These are phyloP conservation scores for Plebejus melissa DNA, from an alignment of 2,888 invertebrate species.

Conservation along the genomic window DNA sequence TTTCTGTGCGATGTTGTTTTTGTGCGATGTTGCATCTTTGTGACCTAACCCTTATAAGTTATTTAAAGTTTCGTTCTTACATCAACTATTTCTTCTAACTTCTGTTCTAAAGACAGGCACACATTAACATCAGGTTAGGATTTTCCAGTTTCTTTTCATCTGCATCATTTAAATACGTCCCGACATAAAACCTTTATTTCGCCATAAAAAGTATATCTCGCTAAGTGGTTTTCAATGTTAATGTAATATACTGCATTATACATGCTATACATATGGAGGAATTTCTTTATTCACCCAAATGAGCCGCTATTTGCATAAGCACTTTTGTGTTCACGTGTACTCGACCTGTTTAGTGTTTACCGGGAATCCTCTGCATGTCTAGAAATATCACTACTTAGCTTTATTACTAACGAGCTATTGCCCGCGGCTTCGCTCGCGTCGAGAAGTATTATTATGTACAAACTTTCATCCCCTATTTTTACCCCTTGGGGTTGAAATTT, in stretches of 20 bases:
- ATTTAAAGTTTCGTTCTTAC: neutral
- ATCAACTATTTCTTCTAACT: neutral
- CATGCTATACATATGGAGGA: slow-evolving; percentile 32
- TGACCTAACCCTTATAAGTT: too few relatives aligned
- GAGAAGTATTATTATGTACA: too few relatives aligned
- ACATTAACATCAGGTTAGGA: neutral
- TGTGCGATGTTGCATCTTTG: too few relatives aligned
- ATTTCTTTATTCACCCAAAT: slow-evolving; percentile 32
- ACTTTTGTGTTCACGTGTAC: slow-evolving; percentile 36
- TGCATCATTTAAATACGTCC: neutral
- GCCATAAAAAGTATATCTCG: neutral
- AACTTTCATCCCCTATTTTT: too few relatives aligned
- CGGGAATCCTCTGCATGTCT: slow-evolving; percentile 25
- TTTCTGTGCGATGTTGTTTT: too few relatives aligned
- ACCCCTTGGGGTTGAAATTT: too few relatives aligned
- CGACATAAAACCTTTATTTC: neutral
- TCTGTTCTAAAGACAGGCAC: neutral
- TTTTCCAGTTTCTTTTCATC: neutral
- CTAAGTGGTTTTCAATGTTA: slow-evolving; percentile 34
- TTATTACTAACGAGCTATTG: neutral
- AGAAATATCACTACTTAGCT: slow-evolving; percentile 32
- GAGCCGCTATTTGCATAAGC: slow-evolving; percentile 36
- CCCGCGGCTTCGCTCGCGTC: too few relatives aligned
- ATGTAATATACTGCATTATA: slow-evolving; percentile 34
- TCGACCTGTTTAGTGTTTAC: slow-evolving; percentile 19